Evolutionary conservation across 2,888 invertebrate species (phyloP), one percentile per base, ranked within the genome.

Genomic region (Antitype chi): DNA sequence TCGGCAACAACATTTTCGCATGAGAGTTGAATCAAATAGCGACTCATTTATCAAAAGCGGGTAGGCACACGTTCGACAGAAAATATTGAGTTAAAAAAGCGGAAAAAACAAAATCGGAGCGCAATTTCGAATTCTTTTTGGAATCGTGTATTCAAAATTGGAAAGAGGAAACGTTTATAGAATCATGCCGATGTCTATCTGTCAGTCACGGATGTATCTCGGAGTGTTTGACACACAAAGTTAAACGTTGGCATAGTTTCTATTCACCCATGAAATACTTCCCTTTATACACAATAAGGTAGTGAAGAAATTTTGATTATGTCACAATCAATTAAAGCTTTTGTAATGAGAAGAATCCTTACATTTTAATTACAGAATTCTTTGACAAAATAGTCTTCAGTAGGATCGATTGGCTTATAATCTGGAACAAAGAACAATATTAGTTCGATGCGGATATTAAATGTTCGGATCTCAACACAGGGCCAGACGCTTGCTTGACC

Each of bases 21-120:
- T 70, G 70, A 53, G 49, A 71, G 38, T 55, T 47, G 47, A 75
- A 70, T 78, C 63, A 73, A 78, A 81, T 73, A 73, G 63, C 52
- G 70, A 75, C 82, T 83, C 78, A 71, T 77, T 86, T 69, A 77
- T 81, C 74, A 76, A 78, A 84, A 77, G 62, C 72, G 76, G 67
- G 25, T 47, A 71, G 70, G 57, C 83, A 81, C 47, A 43, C 59
- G 52, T 68, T 75, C 53, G 25, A 73, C 55, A 43, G n/a, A 76
- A 85, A 75, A 75, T 71, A 78, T 82, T 76, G 59, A 83, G 76
- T 77, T 60, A 80, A 73, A 73, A 81, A 80, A 78, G 73, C 69
- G 68, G 64, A 72, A 82, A 80, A 74, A 74, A 66, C 70, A 59
- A 81, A 81, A 81, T 74, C 52, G 25, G 64, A 69, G 13, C 70